A percentile compares a stretch with the other conserved stretches of the same genome.
Conservation (phyloP, 1,140 invertebrate species). For the Zaprionus lachaisei region DNA sequence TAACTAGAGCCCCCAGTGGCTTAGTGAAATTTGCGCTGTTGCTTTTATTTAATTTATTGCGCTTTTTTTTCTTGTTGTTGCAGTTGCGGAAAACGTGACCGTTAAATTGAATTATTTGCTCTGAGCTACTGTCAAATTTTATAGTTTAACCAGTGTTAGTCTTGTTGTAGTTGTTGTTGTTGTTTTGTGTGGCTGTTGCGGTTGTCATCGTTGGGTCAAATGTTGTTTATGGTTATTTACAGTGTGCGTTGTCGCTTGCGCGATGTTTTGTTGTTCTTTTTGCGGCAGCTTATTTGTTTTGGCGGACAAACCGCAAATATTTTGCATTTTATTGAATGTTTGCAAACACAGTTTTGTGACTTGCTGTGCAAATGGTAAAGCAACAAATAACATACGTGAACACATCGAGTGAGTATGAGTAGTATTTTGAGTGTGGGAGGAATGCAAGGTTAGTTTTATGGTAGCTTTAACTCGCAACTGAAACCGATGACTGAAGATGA, state of each 20-base stretch:
- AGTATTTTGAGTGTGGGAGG: slow-evolving; percentile 4
- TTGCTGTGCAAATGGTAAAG: slow-evolving; percentile 6
- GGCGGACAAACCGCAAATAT: slow-evolving; percentile 48
- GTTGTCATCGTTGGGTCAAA: slow-evolving; percentile 50
- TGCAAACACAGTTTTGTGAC: slow-evolving; percentile 29
- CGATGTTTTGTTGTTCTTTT: slow-evolving; percentile 18
- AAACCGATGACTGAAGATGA: not conserved
- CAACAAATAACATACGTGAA: not conserved
- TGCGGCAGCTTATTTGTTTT: slow-evolving; percentile 27
- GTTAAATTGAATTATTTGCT: slow-evolving; percentile 71
- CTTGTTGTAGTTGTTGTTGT: slow-evolving; percentile 27
- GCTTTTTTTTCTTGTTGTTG: slow-evolving; percentile 24
- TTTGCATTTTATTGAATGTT: slow-evolving; percentile 48
- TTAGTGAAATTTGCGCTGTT: slow-evolving; percentile 41
- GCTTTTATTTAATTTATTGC: slow-evolving; percentile 52
- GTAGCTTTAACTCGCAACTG: not conserved
- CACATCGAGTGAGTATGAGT: not conserved
- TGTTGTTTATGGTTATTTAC: slow-evolving; percentile 62
- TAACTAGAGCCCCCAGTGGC: not conserved
- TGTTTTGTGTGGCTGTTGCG: slow-evolving; percentile 19
- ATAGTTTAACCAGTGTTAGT: slow-evolving; percentile 33
- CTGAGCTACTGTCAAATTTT: slow-evolving; percentile 39
- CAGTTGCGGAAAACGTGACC: slow-evolving; percentile 62
- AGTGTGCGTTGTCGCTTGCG: slow-evolving; percentile 35
- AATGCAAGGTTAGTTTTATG: slow-evolving; percentile 23